Percentiles rank a stretch among this genome's conserved stretches.
Conservation (phyloP, 2,888 invertebrate species). For the Hypomecis atomaria region DNA sequence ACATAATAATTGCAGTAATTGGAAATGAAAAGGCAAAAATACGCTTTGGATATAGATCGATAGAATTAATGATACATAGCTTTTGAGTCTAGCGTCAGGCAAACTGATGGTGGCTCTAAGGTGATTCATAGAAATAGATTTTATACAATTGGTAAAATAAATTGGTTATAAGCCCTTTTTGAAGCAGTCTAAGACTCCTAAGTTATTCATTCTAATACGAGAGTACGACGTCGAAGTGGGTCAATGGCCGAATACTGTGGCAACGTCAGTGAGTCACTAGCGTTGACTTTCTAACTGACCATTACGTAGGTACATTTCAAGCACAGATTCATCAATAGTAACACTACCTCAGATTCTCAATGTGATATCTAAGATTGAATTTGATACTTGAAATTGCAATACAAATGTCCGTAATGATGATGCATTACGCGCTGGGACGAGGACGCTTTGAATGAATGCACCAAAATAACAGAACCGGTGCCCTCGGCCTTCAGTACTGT, state of each 20-base stretch:
- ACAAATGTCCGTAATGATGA: conserved; percentile 51
- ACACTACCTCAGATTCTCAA: conserved; percentile 39
- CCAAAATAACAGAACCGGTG: conserved; percentile 66
- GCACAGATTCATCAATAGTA: conserved; percentile 23
- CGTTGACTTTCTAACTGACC: conserved; percentile 62
- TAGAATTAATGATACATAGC: no score
- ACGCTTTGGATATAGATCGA: neutral
- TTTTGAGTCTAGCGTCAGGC: no score
- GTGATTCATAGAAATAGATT: neutral
- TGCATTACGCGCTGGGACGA: conserved; percentile 57
- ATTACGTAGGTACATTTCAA: conserved; percentile 57
- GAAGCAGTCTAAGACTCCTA: conserved; percentile 30
- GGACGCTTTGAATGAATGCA: conserved; percentile 73
- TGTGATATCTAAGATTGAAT: conserved; percentile 27
- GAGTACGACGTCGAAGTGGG: conserved; percentile 68
- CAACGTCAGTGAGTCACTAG: conserved; percentile 70
- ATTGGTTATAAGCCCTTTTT: conserved; percentile 12
- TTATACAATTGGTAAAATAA: neutral
- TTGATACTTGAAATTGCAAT: conserved; percentile 35
- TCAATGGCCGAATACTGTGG: conserved; percentile 78
- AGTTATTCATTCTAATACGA: conserved; percentile 45
- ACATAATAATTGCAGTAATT: neutral
- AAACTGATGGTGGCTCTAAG: neutral
- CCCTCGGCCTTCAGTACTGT: conserved; percentile 69
- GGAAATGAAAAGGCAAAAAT: neutral